phyloP scores from a whole-genome alignment of 2,113 vertebrate genomes.

The Scartelaos histophorus region DNA sequence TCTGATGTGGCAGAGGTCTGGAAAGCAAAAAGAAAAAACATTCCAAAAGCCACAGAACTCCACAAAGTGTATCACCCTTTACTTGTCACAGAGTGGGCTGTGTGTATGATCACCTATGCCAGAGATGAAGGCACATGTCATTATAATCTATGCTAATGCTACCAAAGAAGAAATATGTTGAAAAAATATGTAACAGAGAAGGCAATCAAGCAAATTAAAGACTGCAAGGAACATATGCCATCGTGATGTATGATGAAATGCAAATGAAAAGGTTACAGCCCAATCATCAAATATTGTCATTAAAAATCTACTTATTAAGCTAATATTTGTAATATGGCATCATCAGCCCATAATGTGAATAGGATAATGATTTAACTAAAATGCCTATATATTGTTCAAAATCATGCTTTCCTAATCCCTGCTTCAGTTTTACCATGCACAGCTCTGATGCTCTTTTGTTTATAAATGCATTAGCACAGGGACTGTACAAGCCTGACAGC shows the following conservation, averaged over 20 bases:
- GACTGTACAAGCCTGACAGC: background rate
- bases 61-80: constrained; percentile 33
- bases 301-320: background rate
- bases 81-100: constrained; percentile 29
- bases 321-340: background rate
- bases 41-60: constrained; percentile 21
- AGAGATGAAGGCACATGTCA: constrained; percentile 10
- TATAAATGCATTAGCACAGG: background rate
- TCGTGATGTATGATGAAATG: background rate
- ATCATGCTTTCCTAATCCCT: background rate
- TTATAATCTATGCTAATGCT: background rate
- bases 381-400: background rate
- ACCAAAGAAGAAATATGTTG: constrained; percentile 12
- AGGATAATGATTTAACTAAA: background rate
- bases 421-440: background rate
- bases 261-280: no score
- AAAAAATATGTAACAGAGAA: constrained; percentile 16
- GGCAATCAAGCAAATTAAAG: background rate
- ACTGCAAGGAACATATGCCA: background rate
- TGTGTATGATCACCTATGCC: constrained; percentile 42
- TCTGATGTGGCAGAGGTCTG: constrained; percentile 32
- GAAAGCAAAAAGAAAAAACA: constrained; percentile 25
- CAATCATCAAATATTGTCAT: background rate
- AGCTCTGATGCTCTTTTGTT: background rate
- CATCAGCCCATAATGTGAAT: no score